These are phyloP conservation scores for Mechanitis mazaeus DNA, from an alignment of 2,888 invertebrate genomes.

Conservation along the genomic window DNA sequence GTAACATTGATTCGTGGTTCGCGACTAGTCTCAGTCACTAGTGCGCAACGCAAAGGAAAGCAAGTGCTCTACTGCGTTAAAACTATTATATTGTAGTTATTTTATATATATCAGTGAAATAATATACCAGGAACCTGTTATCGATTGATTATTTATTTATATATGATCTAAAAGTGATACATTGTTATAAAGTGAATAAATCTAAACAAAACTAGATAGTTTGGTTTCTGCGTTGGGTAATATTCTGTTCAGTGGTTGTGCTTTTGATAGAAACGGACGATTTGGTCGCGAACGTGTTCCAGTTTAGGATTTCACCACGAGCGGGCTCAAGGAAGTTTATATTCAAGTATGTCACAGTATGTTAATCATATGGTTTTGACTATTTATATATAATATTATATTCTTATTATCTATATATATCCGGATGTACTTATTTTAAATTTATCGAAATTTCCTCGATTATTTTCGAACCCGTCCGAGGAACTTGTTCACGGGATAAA, in stretches of 20 bases:
- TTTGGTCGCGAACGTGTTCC: conserved; percentile 72
- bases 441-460: no score
- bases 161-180: conserved; percentile 42
- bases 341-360: conserved; percentile 61
- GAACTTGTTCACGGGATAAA: no score
- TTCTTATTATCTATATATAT: not conserved
- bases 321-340: conserved; percentile 75
- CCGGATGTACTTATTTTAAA: no score
- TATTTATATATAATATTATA: not conserved
- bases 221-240: conserved; percentile 71
- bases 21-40: conserved; percentile 66
- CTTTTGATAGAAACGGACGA: conserved; percentile 69
- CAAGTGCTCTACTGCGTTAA: conserved; percentile 50
- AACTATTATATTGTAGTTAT: conserved; percentile 60
- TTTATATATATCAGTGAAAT: conserved; percentile 30
- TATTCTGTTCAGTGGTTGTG: conserved; percentile 72
- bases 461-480: no score
- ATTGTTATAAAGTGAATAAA: conserved; percentile 47
- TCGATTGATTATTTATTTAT: conserved; percentile 45
- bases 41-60: conserved; percentile 70
- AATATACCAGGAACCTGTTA: conserved; percentile 60
- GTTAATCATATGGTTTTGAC: no score
- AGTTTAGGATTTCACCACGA: conserved; percentile 75
- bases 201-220: conserved; percentile 52
- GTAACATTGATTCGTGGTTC: conserved; percentile 73